These are phyloP conservation scores for Xenopus petersii DNA, from an alignment of 2,797 vertebrate genomes.

Conservation along the genomic window DNA sequence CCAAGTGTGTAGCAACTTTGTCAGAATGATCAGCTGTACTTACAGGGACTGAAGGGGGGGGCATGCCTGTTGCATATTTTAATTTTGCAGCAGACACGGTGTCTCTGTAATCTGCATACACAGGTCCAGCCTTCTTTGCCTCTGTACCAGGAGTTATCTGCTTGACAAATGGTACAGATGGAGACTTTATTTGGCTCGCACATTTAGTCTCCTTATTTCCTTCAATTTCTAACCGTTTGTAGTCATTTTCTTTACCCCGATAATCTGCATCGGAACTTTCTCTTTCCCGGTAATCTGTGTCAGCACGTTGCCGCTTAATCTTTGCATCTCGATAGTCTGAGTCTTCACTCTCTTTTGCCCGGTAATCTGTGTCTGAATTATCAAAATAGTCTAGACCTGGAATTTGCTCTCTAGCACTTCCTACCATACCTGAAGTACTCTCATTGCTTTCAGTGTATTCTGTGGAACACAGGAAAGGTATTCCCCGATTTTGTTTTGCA, in stretches of 20 bases:
- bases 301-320: background rate
- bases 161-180: background rate
- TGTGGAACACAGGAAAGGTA: conserved; percentile 13
- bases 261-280: conserved; percentile 17
- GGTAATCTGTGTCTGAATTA: conserved; percentile 7
- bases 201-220: background rate
- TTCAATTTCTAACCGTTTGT: background rate
- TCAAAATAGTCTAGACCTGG: conserved; percentile 19
- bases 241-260: conserved; percentile 5
- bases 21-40: background rate
- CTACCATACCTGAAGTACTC: background rate
- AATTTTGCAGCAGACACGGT: background rate
- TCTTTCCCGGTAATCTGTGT: background rate
- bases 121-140: background rate
- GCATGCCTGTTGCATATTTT: background rate
- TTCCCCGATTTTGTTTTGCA: background rate
- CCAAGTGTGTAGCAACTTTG: background rate
- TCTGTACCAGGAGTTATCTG: background rate
- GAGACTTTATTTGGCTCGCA: background rate
- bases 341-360: background rate
- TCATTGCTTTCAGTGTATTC: background rate
- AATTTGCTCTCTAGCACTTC: background rate
- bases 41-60: background rate
- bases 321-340: conserved; percentile 18
- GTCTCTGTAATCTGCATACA: background rate